Conservation (phyloP, 2,888 invertebrate species). For the Drosophila histrio region DNA sequence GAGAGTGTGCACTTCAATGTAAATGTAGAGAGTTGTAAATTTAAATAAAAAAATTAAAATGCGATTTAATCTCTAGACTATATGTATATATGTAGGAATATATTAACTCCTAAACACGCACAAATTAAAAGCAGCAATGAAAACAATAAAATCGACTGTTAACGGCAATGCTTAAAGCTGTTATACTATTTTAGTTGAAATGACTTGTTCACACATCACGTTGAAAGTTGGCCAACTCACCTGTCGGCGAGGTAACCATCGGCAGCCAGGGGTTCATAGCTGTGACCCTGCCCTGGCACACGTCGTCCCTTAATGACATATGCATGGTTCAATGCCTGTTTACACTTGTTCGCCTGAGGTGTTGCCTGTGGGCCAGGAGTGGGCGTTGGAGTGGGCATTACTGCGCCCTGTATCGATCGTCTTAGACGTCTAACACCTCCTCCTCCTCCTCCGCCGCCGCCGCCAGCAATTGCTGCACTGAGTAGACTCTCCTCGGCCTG, state of each 20-base stretch:
- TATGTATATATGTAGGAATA: too few relatives aligned
- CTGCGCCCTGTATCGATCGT: constrained; percentile 70
- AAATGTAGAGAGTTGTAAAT: too few relatives aligned
- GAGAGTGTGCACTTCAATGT: too few relatives aligned
- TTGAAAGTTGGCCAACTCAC: constrained; percentile 49
- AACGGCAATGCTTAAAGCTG: background rate
- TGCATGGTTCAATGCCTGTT: constrained; percentile 53
- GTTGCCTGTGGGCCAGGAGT: constrained; percentile 17
- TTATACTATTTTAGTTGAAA: background rate
- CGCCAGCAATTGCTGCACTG: constrained; percentile 27
- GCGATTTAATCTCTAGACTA: too few relatives aligned
- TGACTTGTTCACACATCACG: background rate
- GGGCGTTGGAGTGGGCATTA: constrained; percentile 24
- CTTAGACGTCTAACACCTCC: constrained; percentile 46
- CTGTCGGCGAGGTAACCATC: constrained; percentile 68
- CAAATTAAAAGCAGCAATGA: too few relatives aligned
- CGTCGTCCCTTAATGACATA: constrained; percentile 67
- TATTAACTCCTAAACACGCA: too few relatives aligned
- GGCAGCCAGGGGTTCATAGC: constrained; percentile 62
- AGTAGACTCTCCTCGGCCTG: constrained; percentile 40
- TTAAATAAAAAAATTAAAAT: too few relatives aligned
- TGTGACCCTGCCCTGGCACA: constrained; percentile 50
- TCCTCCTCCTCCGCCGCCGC: background rate
- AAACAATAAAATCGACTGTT: too few relatives aligned
- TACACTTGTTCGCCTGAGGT: constrained; percentile 14